Base-by-base conservation (phyloP, 2,797 vertebrate genomes). In the Gadopsis bispinosus region DNA sequence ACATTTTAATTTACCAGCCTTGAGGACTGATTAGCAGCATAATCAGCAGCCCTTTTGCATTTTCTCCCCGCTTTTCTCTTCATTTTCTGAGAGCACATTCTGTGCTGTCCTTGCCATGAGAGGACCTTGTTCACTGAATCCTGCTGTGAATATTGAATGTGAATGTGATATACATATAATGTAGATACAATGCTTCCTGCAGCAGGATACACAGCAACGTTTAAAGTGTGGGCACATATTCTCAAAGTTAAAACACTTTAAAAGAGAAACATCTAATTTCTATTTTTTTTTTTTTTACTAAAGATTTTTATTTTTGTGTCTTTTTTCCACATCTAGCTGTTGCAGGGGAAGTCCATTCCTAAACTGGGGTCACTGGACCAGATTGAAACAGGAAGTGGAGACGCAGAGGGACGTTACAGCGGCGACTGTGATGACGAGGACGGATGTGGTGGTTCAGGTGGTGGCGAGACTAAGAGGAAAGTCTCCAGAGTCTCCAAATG, bases 361-460 rank as follows among this genome's bases (percentile, higher is more conserved):
- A 96, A 95, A 84, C 87, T 96, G 16, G 93, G 93, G 2, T 95
- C 93, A 1, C 71, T 96, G 91, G 95, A 95, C 84, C 92, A 92
- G 86, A 96, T 95, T n/a, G 95, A 96, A 90, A 94, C 94, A 16
- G 95, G 95, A 83, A 96, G 95, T 51, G 95, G 96, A 79, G 94
- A 96, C 19, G 29, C 58, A 1, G 94, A 82, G 17, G 95, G 94
- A 1, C 91, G 87, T 13, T 91, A 94, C 89, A 98, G 97, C 5
- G 97, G 97, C 2, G 96, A 97, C 45, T 97, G 97, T 51, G 97
- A 98, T 12, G 97, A 98, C 4, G 97, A 98, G 83, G 97, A 97
- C 0, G 96, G 95, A 0, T 98, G 97, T 0, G 86, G 82, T 20
- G 96, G 93, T 45, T 97, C 97, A 1, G 97, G 96, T 50, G 96